Percentiles rank a stretch among this genome's conserved stretches.
Conservation (phyloP, 2,113 vertebrate genomes). For the Cynopterus brachyotis region DNA sequence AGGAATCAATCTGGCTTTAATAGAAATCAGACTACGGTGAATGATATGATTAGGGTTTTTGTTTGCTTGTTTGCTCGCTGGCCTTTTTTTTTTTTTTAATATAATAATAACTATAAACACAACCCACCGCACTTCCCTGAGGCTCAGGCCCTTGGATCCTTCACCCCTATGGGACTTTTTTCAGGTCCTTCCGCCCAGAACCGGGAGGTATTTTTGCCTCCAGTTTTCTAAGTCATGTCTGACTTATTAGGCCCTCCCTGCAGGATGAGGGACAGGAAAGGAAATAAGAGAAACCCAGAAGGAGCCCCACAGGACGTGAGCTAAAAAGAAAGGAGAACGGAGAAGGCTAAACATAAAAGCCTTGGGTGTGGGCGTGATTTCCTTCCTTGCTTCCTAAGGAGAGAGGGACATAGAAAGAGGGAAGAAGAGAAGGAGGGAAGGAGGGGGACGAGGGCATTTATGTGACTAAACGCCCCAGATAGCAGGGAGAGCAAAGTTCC, state of each 20-base stretch:
- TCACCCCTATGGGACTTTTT: fast-evolving
- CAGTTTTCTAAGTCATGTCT: background rate
- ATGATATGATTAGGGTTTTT: background rate
- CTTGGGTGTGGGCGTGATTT: fast-evolving
- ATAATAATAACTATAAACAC: background rate
- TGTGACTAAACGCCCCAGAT: fast-evolving
- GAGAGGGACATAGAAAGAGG: background rate
- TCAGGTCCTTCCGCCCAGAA: background rate
- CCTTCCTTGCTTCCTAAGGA: background rate
- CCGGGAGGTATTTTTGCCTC: background rate
- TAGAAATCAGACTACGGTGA: background rate
- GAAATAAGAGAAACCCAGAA: background rate
- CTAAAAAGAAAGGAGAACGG: too few relatives aligned
- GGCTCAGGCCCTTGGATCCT: fast-evolving
- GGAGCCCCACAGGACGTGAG: background rate
- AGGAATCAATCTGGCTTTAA: background rate
- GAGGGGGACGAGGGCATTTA: fast-evolving
- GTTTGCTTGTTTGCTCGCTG: background rate
- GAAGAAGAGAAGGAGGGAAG: fast-evolving
- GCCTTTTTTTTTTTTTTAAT: background rate
- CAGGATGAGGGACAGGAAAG: background rate
- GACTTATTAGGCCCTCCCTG: background rate
- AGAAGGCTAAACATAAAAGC: background rate
- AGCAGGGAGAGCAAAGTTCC: fast-evolving
- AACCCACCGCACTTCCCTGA: fast-evolving